A percentile compares a stretch with the other conserved stretches of the same genome.
These are phyloP conservation scores for Labroides dimidiatus DNA, from an alignment of 2,797 vertebrate species.

Conservation along the genomic window DNA sequence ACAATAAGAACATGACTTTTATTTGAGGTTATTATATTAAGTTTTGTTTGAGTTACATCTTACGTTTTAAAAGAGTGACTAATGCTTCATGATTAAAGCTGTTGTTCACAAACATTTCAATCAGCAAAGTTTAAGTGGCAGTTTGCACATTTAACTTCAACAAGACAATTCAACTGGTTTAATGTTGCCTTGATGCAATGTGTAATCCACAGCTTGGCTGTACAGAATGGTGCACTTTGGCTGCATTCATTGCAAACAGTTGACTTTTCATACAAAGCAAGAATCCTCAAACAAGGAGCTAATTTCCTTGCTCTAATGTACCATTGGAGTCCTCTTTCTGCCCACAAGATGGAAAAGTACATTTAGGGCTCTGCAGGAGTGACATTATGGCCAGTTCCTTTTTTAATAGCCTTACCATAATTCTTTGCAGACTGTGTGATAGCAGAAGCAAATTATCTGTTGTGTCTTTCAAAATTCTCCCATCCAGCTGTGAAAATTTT, in stretches of 20 bases:
- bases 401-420: constrained; percentile 31
- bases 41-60: no score
- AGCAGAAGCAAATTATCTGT: constrained; percentile 29
- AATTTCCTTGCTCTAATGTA: constrained; percentile 35
- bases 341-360: constrained; percentile 7
- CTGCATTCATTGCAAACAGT: constrained; percentile 27
- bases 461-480: constrained; percentile 50
- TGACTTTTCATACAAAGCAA: constrained; percentile 32
- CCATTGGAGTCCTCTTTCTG: constrained; percentile 33
- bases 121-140: no score
- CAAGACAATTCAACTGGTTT: constrained; percentile 43
- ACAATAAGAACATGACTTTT: no score
- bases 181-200: constrained; percentile 52
- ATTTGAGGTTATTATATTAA: no score
- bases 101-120: no score
- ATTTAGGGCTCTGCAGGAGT: constrained; percentile 20
- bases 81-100: no score
- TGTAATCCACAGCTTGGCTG: constrained; percentile 43
- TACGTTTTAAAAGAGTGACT: no score
- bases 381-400: constrained; percentile 19
- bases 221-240: constrained; percentile 38
- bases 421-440: constrained; percentile 4
- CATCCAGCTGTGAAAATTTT: constrained; percentile 57
- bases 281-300: constrained; percentile 38
- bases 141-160: no score